Conservation (phyloP, 1,140 invertebrate genomes). For the Drosophila mojavensis region DNA sequence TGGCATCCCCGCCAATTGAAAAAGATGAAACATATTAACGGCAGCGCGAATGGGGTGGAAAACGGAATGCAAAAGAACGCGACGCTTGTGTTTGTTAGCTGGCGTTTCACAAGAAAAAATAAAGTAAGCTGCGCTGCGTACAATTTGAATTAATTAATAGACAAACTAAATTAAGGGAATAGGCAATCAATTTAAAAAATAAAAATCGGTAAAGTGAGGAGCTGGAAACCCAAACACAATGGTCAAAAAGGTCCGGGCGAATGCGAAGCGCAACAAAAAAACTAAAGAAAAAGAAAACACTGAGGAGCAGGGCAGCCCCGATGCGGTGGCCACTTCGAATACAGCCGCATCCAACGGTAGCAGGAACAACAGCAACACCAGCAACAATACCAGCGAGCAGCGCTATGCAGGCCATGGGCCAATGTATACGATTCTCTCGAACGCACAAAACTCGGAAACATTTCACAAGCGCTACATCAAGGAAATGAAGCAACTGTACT, state of each 20-base stretch:
- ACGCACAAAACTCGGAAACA: constrained; percentile 86
- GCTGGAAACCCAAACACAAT: constrained; percentile 25
- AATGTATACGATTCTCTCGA: constrained; percentile 85
- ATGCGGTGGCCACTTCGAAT: neutral
- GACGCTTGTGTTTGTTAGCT: constrained; percentile 62
- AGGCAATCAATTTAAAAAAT: neutral
- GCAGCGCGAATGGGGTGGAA: constrained; percentile 58
- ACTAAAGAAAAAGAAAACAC: constrained; percentile 47
- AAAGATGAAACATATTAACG: constrained; percentile 39
- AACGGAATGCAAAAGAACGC: constrained; percentile 55
- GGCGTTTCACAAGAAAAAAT: constrained; percentile 17
- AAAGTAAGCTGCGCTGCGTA: constrained; percentile 10
- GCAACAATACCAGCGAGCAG: neutral
- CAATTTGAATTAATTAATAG: constrained; percentile 25
- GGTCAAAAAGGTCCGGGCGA: constrained; percentile 30
- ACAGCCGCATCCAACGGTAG: too few relatives aligned
- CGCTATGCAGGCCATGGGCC: constrained; percentile 41
- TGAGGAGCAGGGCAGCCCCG: neutral
- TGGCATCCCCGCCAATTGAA: constrained; percentile 19
- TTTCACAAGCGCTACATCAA: constrained; percentile 87
- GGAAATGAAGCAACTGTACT: constrained; percentile 86
- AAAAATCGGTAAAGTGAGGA: constrained; percentile 11
- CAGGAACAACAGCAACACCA: neutral
- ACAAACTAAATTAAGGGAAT: neutral
- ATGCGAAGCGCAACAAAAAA: constrained; percentile 33